Evolutionary conservation across 2,113 vertebrate species (phyloP).

Genomic region (Solenodon paradoxus): DNA sequence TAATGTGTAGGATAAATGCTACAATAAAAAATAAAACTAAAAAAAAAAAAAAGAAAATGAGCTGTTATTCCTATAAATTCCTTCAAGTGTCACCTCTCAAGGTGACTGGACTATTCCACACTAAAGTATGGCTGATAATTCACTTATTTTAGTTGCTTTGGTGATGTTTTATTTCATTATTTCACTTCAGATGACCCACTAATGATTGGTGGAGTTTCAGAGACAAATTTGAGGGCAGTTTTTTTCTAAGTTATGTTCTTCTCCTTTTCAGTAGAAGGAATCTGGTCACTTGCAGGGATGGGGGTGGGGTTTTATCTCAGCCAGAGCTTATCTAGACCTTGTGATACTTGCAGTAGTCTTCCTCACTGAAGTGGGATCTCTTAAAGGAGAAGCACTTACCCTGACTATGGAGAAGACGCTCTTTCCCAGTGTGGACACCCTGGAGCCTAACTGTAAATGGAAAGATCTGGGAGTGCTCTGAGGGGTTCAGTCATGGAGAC

Average conservation of each 20-base stretch:
- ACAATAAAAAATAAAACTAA: too few relatives aligned
- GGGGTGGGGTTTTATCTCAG: too few relatives aligned
- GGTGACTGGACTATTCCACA: not conserved
- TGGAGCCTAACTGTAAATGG: not conserved
- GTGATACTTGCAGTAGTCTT: not conserved
- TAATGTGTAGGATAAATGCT: too few relatives aligned
- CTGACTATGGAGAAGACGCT: not conserved
- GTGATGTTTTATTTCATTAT: not conserved
- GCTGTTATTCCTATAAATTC: not conserved
- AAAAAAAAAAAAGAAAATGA: not conserved
- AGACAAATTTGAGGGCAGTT: not conserved
- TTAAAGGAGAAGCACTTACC: not conserved
- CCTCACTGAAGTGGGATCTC: not conserved
- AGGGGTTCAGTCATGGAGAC: not conserved
- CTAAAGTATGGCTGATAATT: not conserved
- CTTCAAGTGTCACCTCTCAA: not conserved
- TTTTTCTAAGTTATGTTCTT: not conserved
- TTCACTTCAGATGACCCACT: not conserved
- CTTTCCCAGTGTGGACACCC: fast-evolving
- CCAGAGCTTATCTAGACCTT: not conserved
- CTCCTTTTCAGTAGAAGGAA: not conserved
- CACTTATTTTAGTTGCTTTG: not conserved
- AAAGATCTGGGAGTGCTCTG: not conserved
- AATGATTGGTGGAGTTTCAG: not conserved
- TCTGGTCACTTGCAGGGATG: too few relatives aligned